Conservation (phyloP, 2,797 vertebrate species). For the Molossus alvarezi region DNA sequence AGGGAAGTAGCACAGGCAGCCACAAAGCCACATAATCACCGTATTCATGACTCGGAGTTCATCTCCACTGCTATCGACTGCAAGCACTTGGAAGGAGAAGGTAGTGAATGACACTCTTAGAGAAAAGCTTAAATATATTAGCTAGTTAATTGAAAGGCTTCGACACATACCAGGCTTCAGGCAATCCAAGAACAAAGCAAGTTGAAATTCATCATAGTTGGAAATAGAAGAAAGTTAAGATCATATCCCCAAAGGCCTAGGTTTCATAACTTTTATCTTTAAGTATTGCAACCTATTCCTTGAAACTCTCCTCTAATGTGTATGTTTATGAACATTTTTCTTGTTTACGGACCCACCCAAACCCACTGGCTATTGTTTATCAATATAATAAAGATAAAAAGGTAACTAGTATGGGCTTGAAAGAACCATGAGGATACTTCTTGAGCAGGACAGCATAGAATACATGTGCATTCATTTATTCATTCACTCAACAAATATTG, state of each 20-base stretch:
- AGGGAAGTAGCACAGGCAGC: background rate
- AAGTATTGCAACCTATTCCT: background rate
- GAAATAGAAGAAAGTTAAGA: background rate
- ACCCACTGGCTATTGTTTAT: conserved; percentile 15
- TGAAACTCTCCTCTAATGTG: background rate
- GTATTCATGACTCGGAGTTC: conserved; percentile 72
- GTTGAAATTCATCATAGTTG: conserved; percentile 13
- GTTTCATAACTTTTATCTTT: background rate
- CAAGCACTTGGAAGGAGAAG: conserved; percentile 76
- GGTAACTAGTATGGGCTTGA: background rate
- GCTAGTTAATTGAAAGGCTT: conserved; percentile 72
- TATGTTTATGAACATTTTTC: background rate
- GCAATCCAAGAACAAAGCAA: conserved; percentile 5
- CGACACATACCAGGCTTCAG: conserved; percentile 47
- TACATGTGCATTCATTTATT: background rate
- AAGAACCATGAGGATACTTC: background rate
- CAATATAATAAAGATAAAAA: background rate
- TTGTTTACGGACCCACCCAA: background rate
- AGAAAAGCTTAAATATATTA: conserved; percentile 72
- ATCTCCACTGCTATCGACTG: conserved; percentile 46
- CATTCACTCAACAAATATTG: background rate
- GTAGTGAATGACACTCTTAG: conserved; percentile 47
- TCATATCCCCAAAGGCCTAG: background rate
- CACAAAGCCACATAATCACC: conserved; percentile 68
- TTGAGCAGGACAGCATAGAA: background rate